phyloP scores from a whole-genome alignment of 2,888 invertebrate genomes.

The Galerucella calmariensis region DNA sequence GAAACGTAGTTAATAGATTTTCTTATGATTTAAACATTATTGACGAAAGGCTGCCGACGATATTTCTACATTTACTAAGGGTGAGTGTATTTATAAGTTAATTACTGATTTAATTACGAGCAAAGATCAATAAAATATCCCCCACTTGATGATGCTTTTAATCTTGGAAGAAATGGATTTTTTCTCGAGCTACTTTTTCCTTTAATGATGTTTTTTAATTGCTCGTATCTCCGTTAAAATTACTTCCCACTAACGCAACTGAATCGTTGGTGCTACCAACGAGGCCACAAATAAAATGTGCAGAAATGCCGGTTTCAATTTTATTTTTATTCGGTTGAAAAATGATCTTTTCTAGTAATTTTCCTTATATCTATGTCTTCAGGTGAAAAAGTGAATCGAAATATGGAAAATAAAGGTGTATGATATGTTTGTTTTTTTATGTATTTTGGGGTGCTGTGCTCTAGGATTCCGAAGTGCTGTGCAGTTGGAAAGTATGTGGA shows the following conservation, averaged over 20 bases:
- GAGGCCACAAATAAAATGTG: neutral
- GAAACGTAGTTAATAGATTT: slow-evolving; percentile 47
- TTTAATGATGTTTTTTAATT: slow-evolving; percentile 13
- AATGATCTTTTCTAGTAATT: too few species aligned
- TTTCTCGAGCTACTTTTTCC: neutral
- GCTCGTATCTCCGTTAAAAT: neutral
- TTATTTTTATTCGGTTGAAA: too few species aligned
- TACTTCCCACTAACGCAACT: neutral
- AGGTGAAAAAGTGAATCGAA: too few species aligned
- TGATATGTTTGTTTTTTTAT: too few species aligned
- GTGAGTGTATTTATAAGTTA: slow-evolving; percentile 34
- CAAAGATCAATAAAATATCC: neutral
- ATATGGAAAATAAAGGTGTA: too few species aligned
- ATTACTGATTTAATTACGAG: neutral
- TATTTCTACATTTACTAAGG: slow-evolving; percentile 39
- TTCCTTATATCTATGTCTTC: too few species aligned
- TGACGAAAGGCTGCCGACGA: slow-evolving; percentile 48
- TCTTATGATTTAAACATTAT: slow-evolving; percentile 44
- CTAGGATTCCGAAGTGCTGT: too few species aligned
- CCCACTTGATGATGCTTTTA: neutral
- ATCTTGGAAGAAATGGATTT: neutral
- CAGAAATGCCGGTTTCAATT: too few species aligned
- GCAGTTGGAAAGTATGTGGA: too few species aligned
- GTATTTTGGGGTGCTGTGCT: too few species aligned
- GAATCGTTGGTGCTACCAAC: neutral